phyloP scores from a whole-genome alignment of 2,888 invertebrate genomes.

The Trissoscelio sp. region DNA sequence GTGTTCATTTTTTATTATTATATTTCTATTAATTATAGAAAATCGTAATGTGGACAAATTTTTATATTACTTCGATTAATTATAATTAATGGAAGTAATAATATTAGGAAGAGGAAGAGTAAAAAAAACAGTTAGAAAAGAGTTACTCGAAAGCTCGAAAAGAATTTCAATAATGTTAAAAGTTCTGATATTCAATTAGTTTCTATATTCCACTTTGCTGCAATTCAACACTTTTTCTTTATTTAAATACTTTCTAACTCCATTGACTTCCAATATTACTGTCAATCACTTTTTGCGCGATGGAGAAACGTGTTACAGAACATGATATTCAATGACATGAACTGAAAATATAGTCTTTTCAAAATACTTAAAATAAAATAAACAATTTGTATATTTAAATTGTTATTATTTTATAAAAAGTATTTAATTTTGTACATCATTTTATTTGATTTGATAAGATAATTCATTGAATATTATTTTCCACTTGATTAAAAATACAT shows the following conservation, averaged over 20 bases:
- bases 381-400: background rate
- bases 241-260: constrained; percentile 36
- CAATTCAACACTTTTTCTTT: constrained; percentile 27
- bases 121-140: background rate
- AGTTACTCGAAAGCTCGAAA: constrained; percentile 3
- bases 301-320: background rate
- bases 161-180: constrained; percentile 31
- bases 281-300: constrained; percentile 30
- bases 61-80: background rate
- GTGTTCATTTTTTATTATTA: too few relatives aligned
- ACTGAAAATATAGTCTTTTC: background rate
- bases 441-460: too few relatives aligned
- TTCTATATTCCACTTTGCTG: constrained; percentile 9
- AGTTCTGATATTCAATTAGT: constrained; percentile 40
- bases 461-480: too few relatives aligned
- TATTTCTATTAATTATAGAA: too few relatives aligned
- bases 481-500: too few relatives aligned
- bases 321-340: background rate
- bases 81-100: constrained; percentile 8
- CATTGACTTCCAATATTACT: constrained; percentile 35
- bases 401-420: too few relatives aligned
- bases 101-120: background rate
- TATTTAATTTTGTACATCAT: too few relatives aligned
- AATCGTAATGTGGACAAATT: too few relatives aligned
- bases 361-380: background rate